Evolutionary conservation across 2,888 invertebrate species (phyloP).

Genomic region (Lochmaea crataegi): DNA sequence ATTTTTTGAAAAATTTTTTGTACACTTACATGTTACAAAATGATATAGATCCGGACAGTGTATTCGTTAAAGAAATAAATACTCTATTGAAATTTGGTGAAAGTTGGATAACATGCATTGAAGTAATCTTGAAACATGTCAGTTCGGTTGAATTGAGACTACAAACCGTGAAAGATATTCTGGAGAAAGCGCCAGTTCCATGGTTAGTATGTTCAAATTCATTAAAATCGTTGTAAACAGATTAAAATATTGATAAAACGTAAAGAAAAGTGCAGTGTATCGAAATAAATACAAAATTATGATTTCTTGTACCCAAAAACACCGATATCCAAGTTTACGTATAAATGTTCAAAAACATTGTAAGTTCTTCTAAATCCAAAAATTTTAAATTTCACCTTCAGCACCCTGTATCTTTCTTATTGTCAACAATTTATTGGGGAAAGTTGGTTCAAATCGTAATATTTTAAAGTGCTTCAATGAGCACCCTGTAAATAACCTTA

Average conservation of each 20-base stretch:
- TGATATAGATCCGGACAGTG: slow-evolving; percentile 62
- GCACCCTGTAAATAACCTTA: too few relatives aligned
- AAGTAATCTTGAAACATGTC: slow-evolving; percentile 54
- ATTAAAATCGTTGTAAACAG: background rate
- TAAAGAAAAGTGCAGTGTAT: too few relatives aligned
- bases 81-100: slow-evolving; percentile 56
- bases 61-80: slow-evolving; percentile 63
- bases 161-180: slow-evolving; percentile 51
- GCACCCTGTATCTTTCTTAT: too few relatives aligned
- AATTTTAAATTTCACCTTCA: too few relatives aligned
- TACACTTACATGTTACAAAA: slow-evolving; percentile 63
- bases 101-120: slow-evolving; percentile 52
- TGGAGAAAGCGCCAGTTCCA: slow-evolving; percentile 55
- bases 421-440: too few relatives aligned
- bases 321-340: too few relatives aligned
- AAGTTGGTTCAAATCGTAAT: too few relatives aligned
- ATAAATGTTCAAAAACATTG: too few relatives aligned
- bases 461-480: too few relatives aligned
- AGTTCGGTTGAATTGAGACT: slow-evolving; percentile 52
- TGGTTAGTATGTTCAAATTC: slow-evolving; percentile 46
- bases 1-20: slow-evolving; percentile 61
- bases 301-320: too few relatives aligned
- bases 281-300: too few relatives aligned
- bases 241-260: background rate
- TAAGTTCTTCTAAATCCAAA: too few relatives aligned